These are phyloP conservation scores for Laticauda laticaudata DNA, from an alignment of 2,113 vertebrate genomes.

Conservation along the genomic window DNA sequence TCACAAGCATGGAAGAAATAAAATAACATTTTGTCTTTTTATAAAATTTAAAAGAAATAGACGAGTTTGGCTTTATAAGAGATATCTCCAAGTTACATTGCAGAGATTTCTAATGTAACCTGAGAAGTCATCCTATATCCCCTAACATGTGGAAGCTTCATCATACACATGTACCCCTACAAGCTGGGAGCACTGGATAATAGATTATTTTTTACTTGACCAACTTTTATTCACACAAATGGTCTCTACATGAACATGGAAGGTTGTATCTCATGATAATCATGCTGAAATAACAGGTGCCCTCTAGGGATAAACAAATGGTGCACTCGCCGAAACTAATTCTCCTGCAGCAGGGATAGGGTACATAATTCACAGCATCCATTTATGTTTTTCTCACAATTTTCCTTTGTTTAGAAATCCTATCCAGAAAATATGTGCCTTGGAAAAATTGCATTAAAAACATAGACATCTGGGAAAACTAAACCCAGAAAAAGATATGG, in stretches of 20 bases:
- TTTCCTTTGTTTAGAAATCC: background rate
- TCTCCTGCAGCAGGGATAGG: background rate
- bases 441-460: background rate
- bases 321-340: background rate
- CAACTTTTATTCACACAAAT: background rate
- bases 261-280: background rate
- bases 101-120: background rate
- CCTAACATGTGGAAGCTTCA: background rate
- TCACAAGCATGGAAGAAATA: background rate
- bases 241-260: background rate
- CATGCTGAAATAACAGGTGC: background rate
- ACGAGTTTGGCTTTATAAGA: background rate
- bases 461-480: background rate
- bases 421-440: background rate
- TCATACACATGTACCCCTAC: background rate
- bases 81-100: background rate
- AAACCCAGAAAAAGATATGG: background rate
- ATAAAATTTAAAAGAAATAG: conserved; percentile 7
- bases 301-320: background rate
- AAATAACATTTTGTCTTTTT: background rate
- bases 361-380: background rate
- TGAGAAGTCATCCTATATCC: background rate
- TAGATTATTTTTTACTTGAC: background rate
- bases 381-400: background rate
- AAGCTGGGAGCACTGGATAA: background rate